phyloP scores from a whole-genome alignment of 1,140 invertebrate genomes.

The Lepidurus couesii region DNA sequence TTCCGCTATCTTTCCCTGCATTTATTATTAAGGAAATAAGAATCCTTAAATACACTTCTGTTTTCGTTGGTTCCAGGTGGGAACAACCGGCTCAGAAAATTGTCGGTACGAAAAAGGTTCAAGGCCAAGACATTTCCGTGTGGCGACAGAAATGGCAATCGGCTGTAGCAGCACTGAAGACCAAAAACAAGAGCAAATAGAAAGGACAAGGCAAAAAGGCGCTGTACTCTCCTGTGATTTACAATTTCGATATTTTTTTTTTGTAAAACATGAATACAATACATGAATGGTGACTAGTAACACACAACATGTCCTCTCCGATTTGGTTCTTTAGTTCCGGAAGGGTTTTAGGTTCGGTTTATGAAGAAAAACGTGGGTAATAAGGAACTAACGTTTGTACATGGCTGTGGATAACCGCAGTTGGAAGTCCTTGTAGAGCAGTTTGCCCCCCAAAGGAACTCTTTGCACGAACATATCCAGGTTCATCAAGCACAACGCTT shows the following conservation, averaged over 20 bases:
- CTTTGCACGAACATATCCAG: slow-evolving; percentile 63
- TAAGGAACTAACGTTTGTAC: slow-evolving; percentile 38
- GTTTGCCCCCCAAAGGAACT: slow-evolving; percentile 61
- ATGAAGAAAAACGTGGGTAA: slow-evolving; percentile 23
- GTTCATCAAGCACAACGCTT: slow-evolving; percentile 67
- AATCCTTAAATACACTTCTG: background rate
- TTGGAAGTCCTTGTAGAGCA: slow-evolving; percentile 56
- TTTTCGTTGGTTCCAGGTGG: slow-evolving; percentile 22
- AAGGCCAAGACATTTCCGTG: slow-evolving; percentile 11
- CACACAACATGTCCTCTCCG: background rate
- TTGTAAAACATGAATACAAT: slow-evolving; percentile 1
- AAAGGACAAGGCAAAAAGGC: slow-evolving; percentile 18
- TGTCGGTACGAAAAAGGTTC: slow-evolving; percentile 11
- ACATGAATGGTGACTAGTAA: slow-evolving; percentile 5
- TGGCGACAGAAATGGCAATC: slow-evolving; percentile 27
- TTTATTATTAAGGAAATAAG: background rate
- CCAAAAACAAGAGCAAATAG: background rate
- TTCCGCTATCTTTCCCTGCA: background rate
- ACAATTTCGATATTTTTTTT: background rate
- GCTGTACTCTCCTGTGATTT: slow-evolving; percentile 19
- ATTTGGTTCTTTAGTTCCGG: background rate
- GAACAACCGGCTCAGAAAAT: slow-evolving; percentile 30
- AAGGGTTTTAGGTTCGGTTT: background rate
- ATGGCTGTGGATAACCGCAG: slow-evolving; percentile 46
- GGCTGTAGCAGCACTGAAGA: background rate